Evolutionary conservation across 2,888 invertebrate genomes (phyloP).

Genomic region (Argynnis bischoffii): DNA sequence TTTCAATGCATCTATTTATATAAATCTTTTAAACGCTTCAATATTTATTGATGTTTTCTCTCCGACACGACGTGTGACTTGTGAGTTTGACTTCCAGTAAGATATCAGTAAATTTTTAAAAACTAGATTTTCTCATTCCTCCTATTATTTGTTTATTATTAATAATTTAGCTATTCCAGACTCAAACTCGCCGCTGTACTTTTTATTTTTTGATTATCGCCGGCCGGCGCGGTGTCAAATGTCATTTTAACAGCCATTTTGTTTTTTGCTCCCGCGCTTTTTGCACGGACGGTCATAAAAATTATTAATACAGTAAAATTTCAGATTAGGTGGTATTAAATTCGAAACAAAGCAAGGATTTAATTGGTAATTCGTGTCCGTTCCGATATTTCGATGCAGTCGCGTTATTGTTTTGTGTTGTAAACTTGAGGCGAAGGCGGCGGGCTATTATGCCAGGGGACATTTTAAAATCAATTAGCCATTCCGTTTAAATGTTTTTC

Average conservation of each 20-base stretch:
- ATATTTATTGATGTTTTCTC: too few species aligned
- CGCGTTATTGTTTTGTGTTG: conserved; percentile 54
- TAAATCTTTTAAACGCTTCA: too few species aligned
- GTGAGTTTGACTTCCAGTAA: too few species aligned
- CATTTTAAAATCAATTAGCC: conserved; percentile 45
- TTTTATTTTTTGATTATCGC: conserved; percentile 52
- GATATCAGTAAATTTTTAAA: too few species aligned
- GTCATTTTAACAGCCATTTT: conserved; percentile 66
- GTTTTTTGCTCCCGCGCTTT: conserved; percentile 71
- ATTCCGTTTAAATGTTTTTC: conserved; percentile 18
- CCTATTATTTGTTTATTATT: not conserved
- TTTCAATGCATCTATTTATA: too few species aligned
- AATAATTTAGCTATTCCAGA: conserved; percentile 18
- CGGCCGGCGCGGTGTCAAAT: conserved; percentile 55
- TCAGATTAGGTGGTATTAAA: conserved; percentile 78
- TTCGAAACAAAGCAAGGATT: conserved; percentile 78
- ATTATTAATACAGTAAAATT: conserved; percentile 80
- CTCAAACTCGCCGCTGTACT: conserved; percentile 39
- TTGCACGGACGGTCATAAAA: conserved; percentile 66
- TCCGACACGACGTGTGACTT: too few species aligned
- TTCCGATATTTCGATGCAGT: conserved; percentile 44
- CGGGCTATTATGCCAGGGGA: conserved; percentile 29
- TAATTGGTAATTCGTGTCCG: conserved; percentile 73
- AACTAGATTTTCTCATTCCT: too few species aligned
- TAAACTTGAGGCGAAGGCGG: conserved; percentile 43